Evolutionary conservation across 2,888 invertebrate species (phyloP), one percentile per base, ranked within the genome.

Genomic region (Hermodice carunculata): DNA sequence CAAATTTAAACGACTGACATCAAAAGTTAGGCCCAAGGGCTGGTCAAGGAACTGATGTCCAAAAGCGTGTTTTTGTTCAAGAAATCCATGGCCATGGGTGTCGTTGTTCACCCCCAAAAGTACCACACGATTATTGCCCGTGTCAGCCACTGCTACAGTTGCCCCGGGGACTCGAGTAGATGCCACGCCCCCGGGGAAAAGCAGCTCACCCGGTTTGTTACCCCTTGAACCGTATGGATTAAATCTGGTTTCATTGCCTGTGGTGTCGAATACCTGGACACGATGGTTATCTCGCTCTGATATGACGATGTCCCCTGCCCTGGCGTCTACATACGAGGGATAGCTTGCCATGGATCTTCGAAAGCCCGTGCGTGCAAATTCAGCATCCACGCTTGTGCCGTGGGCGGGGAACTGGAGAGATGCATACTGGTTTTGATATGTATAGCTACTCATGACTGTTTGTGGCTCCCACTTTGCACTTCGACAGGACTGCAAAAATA

Each of bases 261-360:
- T n/a, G 19, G 17, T 32, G 52, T 61, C 64, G 32, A 64, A 61
- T 53, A 64, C 28, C 44, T 66, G 63, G 4, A 67, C 29, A 14
- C 64, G 43, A 32, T 67, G 60, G 42, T 44, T 61, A 40, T 67
- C 67, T 17, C 54, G 14, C 22, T 67, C 67, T 5, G 67, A 58
- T 22, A 67, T 44, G 24, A 67, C 32, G 26, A 67, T 61, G 31
- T 66, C 52, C n/a, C 67, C 67, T 1, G 57, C 37, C 19, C 54
- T 52, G 43, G 64, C 63, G 53, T 67, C 67, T 8, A 67, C 28
- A 40, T 66, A 67, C 24, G 22, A 17, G 11, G 40, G 67, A 43
- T 67, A 67, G 46, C 61, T 58, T 24, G 43, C 29, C 8, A 67
- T 49, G 40, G 37, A 56, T 26, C 64, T 22, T 24, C 64, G 44